phyloP scores from a whole-genome alignment of 2,888 invertebrate species.

The Ethmia dodecea region DNA sequence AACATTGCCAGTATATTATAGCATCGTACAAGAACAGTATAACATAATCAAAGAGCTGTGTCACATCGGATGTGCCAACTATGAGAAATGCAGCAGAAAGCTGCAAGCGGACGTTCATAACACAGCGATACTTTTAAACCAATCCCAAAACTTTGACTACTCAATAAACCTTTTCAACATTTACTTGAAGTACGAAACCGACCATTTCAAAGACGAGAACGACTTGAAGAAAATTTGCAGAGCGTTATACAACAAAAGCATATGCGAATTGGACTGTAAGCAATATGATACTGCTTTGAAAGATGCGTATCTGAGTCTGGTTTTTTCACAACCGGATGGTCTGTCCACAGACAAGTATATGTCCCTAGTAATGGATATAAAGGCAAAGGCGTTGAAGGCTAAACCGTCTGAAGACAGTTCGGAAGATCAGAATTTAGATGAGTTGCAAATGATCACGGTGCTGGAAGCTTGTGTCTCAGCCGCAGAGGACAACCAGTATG shows the following conservation, averaged over 20 bases:
- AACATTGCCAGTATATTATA: slow-evolving; percentile 26
- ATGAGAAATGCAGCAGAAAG: slow-evolving; percentile 46
- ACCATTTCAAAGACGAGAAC: slow-evolving; percentile 20
- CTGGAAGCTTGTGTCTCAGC: slow-evolving; percentile 35
- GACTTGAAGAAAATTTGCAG: slow-evolving; percentile 49
- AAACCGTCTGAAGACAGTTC: slow-evolving; percentile 16
- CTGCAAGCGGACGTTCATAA: slow-evolving; percentile 59
- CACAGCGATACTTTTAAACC: slow-evolving; percentile 49
- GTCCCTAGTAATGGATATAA: slow-evolving; percentile 59
- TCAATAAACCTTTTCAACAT: slow-evolving; percentile 52
- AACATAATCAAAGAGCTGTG: slow-evolving; percentile 35
- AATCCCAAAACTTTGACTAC: slow-evolving; percentile 36
- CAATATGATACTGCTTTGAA: slow-evolving; percentile 39
- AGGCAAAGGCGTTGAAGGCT: slow-evolving; percentile 42
- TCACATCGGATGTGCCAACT: slow-evolving; percentile 38
- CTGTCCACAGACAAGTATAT: slow-evolving; percentile 47
- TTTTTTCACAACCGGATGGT: slow-evolving; percentile 39
- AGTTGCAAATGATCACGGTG: slow-evolving; percentile 38
- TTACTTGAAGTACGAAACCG: slow-evolving; percentile 47
- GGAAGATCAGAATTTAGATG: slow-evolving; percentile 19
- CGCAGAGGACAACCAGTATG: slow-evolving; percentile 32
- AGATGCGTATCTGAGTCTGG: slow-evolving; percentile 50
- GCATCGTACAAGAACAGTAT: slow-evolving; percentile 39
- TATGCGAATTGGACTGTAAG: slow-evolving; percentile 53
- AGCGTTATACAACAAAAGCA: slow-evolving; percentile 60